Base-by-base conservation (phyloP, 2,888 invertebrate genomes). In the Scaptomyza flava region DNA sequence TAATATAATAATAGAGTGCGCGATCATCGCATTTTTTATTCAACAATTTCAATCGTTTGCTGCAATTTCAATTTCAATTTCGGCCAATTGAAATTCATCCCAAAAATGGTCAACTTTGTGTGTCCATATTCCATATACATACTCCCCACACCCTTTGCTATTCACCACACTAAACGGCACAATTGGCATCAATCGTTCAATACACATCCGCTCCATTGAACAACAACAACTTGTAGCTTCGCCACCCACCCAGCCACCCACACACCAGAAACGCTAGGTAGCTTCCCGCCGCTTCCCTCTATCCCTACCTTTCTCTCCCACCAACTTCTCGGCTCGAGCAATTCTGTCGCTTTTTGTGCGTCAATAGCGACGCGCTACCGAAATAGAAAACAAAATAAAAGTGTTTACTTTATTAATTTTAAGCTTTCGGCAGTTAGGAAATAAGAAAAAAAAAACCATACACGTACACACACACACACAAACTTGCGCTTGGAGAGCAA, bases 321-420 rank as follows among this genome's bases (percentile, higher is more conserved):
- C 9, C 34, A 8, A 56, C 14, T 41, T 14, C 36, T 36, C 34
- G 20, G 9, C 36, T 12, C 47, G 11, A 31, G 47, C 31, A 14
- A 62, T 72, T 68, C 68, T 68, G 64, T 12, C 50, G 64, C 76
- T 47, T 56, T 68, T 68, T 61, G 70, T 77, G 73, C 73, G 73
- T 77, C 77, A 77, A 72, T 70, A 45, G 69, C 68, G 52, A 64
- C 52, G 48, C 45, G 54, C 62, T 57, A 73, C 51, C 43, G 53
- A 68, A 53, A 68, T 45, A 62, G 62, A 68, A 57, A 63, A 45
- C 47, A 67, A 65, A 56, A 58, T 47, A 60, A 77, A 56, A 77
- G 45, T 82, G 79, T 82, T 86, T 82, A 79, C 86, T 82, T 86
- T 83, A 86, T 83, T 83, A 82, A 82, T 82, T 82, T 82, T 77